phyloP scores from a whole-genome alignment of 2,888 invertebrate genomes.

The Rhagonycha lutea region DNA sequence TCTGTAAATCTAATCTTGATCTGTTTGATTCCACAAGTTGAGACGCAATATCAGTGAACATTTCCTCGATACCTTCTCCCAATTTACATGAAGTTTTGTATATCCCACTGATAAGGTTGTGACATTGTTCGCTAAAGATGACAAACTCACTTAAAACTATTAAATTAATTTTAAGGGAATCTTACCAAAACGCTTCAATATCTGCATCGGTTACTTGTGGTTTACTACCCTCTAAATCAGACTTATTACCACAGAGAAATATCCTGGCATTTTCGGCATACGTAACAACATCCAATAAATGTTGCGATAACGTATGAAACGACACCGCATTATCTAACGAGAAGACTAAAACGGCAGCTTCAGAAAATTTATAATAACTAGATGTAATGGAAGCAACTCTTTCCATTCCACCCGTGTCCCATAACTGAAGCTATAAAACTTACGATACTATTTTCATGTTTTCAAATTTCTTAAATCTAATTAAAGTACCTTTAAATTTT shows the following conservation, averaged over 20 bases:
- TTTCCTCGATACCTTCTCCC: conserved; percentile 84
- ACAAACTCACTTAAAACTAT: neutral
- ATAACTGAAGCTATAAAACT: conserved; percentile 78
- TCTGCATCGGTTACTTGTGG: conserved; percentile 85
- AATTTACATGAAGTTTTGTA: conserved; percentile 91
- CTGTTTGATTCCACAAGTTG: conserved; percentile 80
- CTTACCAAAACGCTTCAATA: conserved; percentile 85
- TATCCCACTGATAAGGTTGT: conserved; percentile 83
- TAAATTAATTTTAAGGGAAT: conserved; percentile 1
- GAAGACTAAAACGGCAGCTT: conserved; percentile 91
- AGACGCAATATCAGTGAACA: conserved; percentile 87
- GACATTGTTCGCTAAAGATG: conserved; percentile 84
- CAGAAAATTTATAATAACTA: conserved; percentile 94
- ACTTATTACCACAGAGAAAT: conserved; percentile 91
- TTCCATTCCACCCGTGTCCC: conserved; percentile 98
- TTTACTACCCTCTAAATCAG: conserved; percentile 73
- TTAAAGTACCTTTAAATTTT: conserved; percentile 73
- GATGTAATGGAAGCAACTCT: conserved; percentile 93
- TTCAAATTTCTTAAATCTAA: neutral
- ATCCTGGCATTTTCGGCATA: conserved; percentile 95
- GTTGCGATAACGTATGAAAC: conserved; percentile 90
- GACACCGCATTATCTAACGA: conserved; percentile 89
- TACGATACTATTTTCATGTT: neutral
- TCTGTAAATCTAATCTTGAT: conserved; percentile 81
- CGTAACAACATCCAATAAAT: conserved; percentile 89